Evolutionary conservation across 2,113 vertebrate genomes (phyloP).

Genomic region (Antigone vipio): DNA sequence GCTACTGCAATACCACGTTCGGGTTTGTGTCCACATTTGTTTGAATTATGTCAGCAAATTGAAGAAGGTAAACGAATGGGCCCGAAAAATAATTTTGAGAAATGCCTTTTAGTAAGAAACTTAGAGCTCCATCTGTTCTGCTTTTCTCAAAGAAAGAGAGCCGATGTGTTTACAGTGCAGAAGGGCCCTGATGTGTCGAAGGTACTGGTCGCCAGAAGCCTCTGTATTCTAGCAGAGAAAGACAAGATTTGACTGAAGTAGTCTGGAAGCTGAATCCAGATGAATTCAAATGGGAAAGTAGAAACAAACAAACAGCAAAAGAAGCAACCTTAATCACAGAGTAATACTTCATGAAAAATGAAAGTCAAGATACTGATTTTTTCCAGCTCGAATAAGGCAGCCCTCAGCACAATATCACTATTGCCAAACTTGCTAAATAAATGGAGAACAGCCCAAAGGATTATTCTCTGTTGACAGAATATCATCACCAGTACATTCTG

Average conservation of each 20-base stretch:
- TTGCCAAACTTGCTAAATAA: not conserved
- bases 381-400: not conserved
- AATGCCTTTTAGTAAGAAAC: not conserved
- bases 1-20: not conserved
- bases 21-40: not conserved
- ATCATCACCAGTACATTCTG: not conserved
- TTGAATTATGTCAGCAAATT: not conserved
- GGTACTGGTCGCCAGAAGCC: not conserved
- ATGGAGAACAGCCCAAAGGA: not conserved
- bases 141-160: not conserved
- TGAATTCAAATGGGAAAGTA: not conserved
- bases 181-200: not conserved
- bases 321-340: not conserved
- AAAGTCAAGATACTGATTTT: not conserved
- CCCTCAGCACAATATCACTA: not conserved
- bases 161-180: not conserved
- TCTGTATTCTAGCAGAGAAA: not conserved
- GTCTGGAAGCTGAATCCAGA: not conserved
- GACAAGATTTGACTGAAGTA: not conserved
- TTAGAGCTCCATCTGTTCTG: conserved; percentile 19
- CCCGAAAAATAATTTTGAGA: not conserved
- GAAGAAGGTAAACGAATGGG: not conserved
- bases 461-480: not conserved
- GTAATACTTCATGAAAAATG: not conserved
- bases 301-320: not conserved